Base-by-base conservation (phyloP, 2,797 vertebrate genomes). In the Halcyon badia region DNA sequence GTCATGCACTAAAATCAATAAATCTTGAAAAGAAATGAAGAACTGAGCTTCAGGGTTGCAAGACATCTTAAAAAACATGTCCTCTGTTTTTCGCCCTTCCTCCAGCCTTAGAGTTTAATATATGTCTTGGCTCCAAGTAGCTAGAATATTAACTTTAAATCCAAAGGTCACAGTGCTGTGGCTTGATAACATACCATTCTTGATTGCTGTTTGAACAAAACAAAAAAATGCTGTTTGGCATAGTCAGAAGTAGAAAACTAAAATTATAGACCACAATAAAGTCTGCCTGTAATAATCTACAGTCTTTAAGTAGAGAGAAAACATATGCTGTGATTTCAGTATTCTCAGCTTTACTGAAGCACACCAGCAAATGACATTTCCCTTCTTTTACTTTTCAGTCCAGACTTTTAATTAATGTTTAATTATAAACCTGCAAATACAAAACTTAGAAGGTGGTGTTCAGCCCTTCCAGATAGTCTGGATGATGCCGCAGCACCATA, bases 181-280 rank as follows among this genome's bases (percentile, higher is more conserved):
- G 58, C 39, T 94, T 95, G 94, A 95, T 97, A 93, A 91, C 78
- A 95, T 95, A 93, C 76, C 85, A 66, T 81, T 91, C 87, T 82
- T 94, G 76, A 94, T 77, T 95, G 77, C 76, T 84, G 77, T 70
- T 83, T 76, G 91, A 97, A 91, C 65, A 88, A 94, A 95, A 96
- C 90, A 95, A 78, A 96, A 96, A 91, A 91, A 44, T 72, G 61
- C 28, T 91, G 21, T 90, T 95, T 97, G 96, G 94, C 79, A 41
- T 48, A 37, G 70, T 88, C 73, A 86, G 66, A 93, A 93, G 87
- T 33, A 95, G 83, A 95, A 97, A 95, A 88, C 79, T 91, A 95
- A 91, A 96, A 97, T 96, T 95, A 96, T 5, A 94, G 85, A 72
- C 76, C 83, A 91, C 80, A 91, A 88, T 96, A 94, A 96, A 96